Conservation (phyloP, 2,797 vertebrate species). For the Dryobates pubescens region DNA sequence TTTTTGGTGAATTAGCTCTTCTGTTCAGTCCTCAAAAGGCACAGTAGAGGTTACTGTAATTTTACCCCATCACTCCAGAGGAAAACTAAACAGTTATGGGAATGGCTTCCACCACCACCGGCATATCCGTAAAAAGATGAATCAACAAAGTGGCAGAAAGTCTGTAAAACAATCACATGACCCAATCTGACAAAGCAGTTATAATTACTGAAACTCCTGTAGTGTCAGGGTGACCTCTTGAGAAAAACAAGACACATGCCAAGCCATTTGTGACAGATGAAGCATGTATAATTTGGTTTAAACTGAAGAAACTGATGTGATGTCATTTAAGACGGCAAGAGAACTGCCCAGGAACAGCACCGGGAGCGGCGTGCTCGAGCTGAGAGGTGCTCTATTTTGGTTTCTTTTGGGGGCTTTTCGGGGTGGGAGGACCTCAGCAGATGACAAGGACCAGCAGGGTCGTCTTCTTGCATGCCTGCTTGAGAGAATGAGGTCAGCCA, state of each 20-base stretch:
- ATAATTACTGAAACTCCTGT: neutral
- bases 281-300: rapidly evolving
- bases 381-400: no score
- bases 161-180: neutral
- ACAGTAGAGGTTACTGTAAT: neutral
- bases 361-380: no score
- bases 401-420: no score
- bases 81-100: neutral
- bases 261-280: neutral
- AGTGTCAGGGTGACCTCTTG: neutral
- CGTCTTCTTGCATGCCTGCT: no score
- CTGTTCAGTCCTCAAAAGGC: neutral
- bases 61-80: neutral
- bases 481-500: no score
- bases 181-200: neutral
- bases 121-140: neutral
- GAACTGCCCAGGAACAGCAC: no score
- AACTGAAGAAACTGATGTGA: neutral
- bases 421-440: no score
- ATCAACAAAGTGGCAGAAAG: neutral
- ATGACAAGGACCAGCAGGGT: no score
- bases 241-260: neutral
- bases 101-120: neutral
- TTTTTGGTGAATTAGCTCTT: neutral
- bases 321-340: neutral